Evolutionary conservation across 2,113 vertebrate genomes (phyloP).

Genomic region (Tupaia tana): DNA sequence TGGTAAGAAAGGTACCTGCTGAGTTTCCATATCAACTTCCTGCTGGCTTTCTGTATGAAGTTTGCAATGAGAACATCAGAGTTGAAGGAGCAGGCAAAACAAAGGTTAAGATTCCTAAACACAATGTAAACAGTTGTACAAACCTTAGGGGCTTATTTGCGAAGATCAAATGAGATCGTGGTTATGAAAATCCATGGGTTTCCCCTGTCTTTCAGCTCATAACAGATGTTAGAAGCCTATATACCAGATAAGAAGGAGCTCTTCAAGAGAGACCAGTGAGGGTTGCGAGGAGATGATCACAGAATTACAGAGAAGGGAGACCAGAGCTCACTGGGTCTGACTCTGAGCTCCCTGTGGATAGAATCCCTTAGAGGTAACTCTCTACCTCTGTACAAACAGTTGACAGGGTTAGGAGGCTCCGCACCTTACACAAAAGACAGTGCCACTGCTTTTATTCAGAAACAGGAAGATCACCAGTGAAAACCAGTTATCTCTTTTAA

Average conservation of each 20-base stretch:
- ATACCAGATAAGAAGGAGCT: background rate
- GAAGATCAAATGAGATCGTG: constrained; percentile 16
- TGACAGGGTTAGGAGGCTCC: background rate
- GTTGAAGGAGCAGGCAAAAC: constrained; percentile 46
- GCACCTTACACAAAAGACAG: background rate
- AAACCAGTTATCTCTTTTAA: constrained; percentile 40
- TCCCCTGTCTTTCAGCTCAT: background rate
- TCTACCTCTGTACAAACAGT: background rate
- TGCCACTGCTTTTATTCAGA: background rate
- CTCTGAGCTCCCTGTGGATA: background rate
- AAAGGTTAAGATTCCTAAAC: constrained; percentile 49
- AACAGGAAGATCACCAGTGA: background rate
- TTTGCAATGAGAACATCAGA: constrained; percentile 21
- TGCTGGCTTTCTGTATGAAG: constrained; percentile 56
- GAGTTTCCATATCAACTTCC: constrained; percentile 63
- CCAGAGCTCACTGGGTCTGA: background rate
- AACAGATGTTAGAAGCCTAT: background rate
- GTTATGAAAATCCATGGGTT: background rate
- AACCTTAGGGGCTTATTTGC: constrained; percentile 20
- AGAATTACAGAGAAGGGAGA: background rate
- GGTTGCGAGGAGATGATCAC: background rate
- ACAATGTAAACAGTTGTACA: constrained; percentile 38
- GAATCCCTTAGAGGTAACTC: background rate
- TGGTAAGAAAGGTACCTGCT: constrained; percentile 56
- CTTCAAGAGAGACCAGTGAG: background rate